Conservation (phyloP, 2,113 vertebrate species). For the Pelobates fuscus region DNA sequence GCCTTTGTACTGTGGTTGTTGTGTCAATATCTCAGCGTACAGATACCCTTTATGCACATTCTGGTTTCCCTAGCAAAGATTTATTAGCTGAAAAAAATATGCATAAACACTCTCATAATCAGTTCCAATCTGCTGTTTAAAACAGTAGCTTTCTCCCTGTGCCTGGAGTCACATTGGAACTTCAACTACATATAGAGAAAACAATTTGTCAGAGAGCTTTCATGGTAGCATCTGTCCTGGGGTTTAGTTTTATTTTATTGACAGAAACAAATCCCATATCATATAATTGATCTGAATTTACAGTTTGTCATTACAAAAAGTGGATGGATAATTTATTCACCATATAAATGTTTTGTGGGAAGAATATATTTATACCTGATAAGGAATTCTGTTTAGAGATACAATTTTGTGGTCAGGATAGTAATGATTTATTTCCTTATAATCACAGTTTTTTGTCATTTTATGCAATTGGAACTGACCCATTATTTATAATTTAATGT, state of each 20-base stretch:
- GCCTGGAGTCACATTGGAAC: slow-evolving; percentile 20
- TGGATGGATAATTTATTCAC: neutral
- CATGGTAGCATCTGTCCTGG: slow-evolving; percentile 7
- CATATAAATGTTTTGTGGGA: no score
- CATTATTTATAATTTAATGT: no score
- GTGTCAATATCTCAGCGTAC: slow-evolving; percentile 25
- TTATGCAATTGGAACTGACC: no score
- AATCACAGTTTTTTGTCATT: no score
- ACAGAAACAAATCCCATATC: neutral
- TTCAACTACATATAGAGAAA: slow-evolving; percentile 2
- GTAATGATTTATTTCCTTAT: no score
- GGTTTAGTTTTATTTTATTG: slow-evolving; percentile 10
- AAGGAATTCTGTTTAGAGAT: no score
- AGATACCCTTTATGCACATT: slow-evolving; percentile 14
- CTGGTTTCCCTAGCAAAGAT: slow-evolving; percentile 34
- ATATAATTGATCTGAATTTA: slow-evolving; percentile 12
- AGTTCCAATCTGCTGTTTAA: slow-evolving; percentile 38
- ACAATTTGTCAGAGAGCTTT: slow-evolving; percentile 11
- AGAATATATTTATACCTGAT: no score
- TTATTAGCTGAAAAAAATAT: slow-evolving; percentile 34
- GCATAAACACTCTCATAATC: slow-evolving; percentile 45
- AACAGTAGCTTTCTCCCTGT: slow-evolving; percentile 9
- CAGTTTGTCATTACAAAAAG: slow-evolving; percentile 1
- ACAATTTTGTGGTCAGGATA: no score
- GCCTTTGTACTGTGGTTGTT: slow-evolving; percentile 7